Percentiles rank a stretch among this genome's conserved stretches.
Evolutionary conservation across 2,888 invertebrate species (phyloP).

Genomic region (Acleris laterana): DNA sequence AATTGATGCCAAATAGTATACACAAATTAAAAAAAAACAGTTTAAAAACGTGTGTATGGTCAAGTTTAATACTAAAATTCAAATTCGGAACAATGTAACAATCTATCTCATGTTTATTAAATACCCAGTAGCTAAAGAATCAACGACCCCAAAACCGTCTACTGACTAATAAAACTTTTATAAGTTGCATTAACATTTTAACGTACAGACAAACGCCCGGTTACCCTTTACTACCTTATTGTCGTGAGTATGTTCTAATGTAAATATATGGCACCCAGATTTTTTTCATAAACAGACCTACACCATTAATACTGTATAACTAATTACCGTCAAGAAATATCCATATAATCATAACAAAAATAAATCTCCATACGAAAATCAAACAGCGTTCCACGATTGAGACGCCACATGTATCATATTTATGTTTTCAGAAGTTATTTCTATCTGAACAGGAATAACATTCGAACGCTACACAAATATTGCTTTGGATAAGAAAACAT

Average conservation of each 20-base stretch:
- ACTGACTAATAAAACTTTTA: background rate
- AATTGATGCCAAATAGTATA: too few species aligned
- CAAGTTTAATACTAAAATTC: too few species aligned
- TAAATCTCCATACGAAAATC: conserved; percentile 58
- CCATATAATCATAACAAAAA: conserved; percentile 58
- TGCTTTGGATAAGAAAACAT: conserved; percentile 68
- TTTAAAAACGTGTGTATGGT: too few species aligned
- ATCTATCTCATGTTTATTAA: too few species aligned
- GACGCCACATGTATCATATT: conserved; percentile 78
- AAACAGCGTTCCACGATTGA: conserved; percentile 57
- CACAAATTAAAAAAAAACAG: too few species aligned
- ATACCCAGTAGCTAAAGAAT: too few species aligned
- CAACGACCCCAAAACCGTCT: background rate
- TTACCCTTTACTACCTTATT: conserved; percentile 16
- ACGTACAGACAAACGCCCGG: conserved; percentile 3
- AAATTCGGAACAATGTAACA: too few species aligned
- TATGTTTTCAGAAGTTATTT: conserved; percentile 77
- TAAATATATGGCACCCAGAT: conserved; percentile 36
- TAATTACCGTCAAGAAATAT: conserved; percentile 58
- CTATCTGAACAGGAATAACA: conserved; percentile 69
- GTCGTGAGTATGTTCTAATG: conserved; percentile 14
- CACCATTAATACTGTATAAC: conserved; percentile 50
- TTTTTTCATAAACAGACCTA: conserved; percentile 53
- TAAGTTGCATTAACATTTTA: background rate
- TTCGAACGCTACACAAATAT: conserved; percentile 69